Evolutionary conservation across 2,888 invertebrate species (phyloP).

Genomic region (Morpho deidamia): DNA sequence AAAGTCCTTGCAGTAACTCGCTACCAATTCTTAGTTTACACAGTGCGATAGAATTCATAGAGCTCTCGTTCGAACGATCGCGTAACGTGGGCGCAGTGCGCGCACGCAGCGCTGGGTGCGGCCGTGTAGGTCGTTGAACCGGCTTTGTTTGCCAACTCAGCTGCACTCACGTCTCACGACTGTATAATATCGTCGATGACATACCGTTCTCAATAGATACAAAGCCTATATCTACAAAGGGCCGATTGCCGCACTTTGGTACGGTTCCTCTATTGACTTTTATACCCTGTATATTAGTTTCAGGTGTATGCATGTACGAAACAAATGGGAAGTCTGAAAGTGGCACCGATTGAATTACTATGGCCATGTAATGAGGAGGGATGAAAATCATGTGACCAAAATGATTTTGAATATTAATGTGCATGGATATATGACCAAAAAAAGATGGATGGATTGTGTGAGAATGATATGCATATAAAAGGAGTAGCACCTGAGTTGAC

Average conservation of each 20-base stretch:
- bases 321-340: too few species aligned
- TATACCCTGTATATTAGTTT: not conserved
- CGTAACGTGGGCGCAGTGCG: slow-evolving; percentile 59
- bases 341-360: too few species aligned
- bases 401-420: too few species aligned
- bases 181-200: slow-evolving; percentile 59
- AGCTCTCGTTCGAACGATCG: slow-evolving; percentile 36
- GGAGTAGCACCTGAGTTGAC: too few species aligned
- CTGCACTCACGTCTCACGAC: slow-evolving; percentile 55
- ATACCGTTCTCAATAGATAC: slow-evolving; percentile 19
- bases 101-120: slow-evolving; percentile 61
- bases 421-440: too few species aligned
- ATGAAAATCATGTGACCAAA: too few species aligned
- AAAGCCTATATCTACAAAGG: slow-evolving; percentile 9
- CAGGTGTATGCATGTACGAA: too few species aligned
- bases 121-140: slow-evolving; percentile 70
- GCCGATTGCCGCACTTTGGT: slow-evolving; percentile 12
- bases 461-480: too few species aligned
- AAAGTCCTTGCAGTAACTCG: too few species aligned
- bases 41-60: slow-evolving; percentile 12
- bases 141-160: slow-evolving; percentile 78
- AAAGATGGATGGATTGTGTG: too few species aligned
- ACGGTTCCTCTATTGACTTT: slow-evolving; percentile 8
- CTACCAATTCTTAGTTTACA: not conserved
- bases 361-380: too few species aligned